Evolutionary conservation across 2,797 vertebrate species (phyloP).

Genomic region (Kryptopterus vitreolus): DNA sequence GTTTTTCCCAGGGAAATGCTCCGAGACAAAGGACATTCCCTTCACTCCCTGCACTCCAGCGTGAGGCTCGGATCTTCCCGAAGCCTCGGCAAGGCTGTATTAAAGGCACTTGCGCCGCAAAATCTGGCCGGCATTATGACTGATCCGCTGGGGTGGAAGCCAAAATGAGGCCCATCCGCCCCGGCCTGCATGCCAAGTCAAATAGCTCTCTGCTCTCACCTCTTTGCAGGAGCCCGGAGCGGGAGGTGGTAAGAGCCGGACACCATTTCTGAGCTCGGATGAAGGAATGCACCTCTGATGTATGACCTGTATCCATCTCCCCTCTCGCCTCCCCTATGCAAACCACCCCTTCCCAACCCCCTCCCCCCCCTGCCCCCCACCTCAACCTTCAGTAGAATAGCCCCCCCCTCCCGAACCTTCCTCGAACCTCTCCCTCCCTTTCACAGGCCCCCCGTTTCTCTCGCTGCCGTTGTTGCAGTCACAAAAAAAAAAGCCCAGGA

Average conservation of each 20-base stretch:
- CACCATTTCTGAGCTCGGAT: slow-evolving; percentile 58
- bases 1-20: neutral
- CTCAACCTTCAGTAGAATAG: too few relatives aligned
- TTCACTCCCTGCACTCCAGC: neutral
- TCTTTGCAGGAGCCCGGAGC: slow-evolving; percentile 41
- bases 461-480: slow-evolving; percentile 15
- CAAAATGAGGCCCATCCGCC: slow-evolving; percentile 70
- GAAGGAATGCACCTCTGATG: slow-evolving; percentile 65
- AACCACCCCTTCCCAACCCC: too few relatives aligned
- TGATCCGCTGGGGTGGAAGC: slow-evolving; percentile 69
- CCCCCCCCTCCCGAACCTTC: neutral
- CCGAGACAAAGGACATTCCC: slow-evolving; percentile 31
- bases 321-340: slow-evolving; percentile 31
- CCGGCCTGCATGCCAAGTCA: slow-evolving; percentile 66
- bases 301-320: slow-evolving; percentile 69
- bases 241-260: slow-evolving; percentile 48
- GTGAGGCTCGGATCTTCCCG: neutral
- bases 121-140: slow-evolving; percentile 67
- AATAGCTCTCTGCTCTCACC: slow-evolving; percentile 65
- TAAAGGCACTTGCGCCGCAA: slow-evolving; percentile 2
- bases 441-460: slow-evolving; percentile 41
- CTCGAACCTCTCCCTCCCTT: slow-evolving; percentile 30
- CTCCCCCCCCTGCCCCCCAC: slow-evolving; percentile 39
- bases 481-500: slow-evolving; percentile 18
- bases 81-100: slow-evolving; percentile 9